phyloP scores from a whole-genome alignment of 35 echinoderm and acorn worm species.

The Strongylocentrotus purpuratus region DNA sequence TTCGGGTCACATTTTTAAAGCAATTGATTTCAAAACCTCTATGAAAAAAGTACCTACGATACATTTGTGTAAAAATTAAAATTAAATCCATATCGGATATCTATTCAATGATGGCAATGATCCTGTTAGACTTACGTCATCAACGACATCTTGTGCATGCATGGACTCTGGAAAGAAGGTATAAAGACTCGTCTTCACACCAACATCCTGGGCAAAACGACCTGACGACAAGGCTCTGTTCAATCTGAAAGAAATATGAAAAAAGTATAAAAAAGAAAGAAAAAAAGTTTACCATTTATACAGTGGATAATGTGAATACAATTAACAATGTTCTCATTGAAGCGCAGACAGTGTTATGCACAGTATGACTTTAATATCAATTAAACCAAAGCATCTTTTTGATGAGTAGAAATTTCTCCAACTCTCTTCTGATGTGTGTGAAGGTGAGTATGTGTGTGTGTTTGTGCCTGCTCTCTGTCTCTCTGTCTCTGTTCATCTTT shows the following conservation, averaged over 20 bases:
- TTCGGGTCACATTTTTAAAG: too few relatives aligned
- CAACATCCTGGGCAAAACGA: conserved; percentile 78
- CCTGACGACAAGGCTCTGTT: conserved; percentile 78
- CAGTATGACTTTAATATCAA: too few relatives aligned
- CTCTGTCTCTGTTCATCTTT: not conserved
- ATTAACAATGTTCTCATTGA: too few relatives aligned
- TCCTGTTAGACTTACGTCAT: conserved; percentile 61
- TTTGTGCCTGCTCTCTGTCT: not conserved
- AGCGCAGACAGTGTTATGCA: too few relatives aligned
- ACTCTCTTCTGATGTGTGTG: not conserved
- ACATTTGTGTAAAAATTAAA: too few relatives aligned
- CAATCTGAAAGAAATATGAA: conserved; percentile 62
- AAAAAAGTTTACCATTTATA: not conserved
- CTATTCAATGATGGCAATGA: too few relatives aligned
- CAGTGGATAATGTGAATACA: not conserved
- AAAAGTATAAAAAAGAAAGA: not conserved
- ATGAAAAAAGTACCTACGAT: too few relatives aligned
- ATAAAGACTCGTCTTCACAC: conserved; percentile 85
- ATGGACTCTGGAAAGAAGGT: conserved; percentile 95
- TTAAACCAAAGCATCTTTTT: too few relatives aligned
- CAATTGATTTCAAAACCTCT: too few relatives aligned
- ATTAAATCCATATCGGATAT: too few relatives aligned
- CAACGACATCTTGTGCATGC: conserved; percentile 78
- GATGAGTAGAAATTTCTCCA: not conserved
- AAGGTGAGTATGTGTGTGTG: not conserved